Base-by-base conservation (phyloP, 2,888 invertebrate genomes). In the Cyclophora albipunctata region DNA sequence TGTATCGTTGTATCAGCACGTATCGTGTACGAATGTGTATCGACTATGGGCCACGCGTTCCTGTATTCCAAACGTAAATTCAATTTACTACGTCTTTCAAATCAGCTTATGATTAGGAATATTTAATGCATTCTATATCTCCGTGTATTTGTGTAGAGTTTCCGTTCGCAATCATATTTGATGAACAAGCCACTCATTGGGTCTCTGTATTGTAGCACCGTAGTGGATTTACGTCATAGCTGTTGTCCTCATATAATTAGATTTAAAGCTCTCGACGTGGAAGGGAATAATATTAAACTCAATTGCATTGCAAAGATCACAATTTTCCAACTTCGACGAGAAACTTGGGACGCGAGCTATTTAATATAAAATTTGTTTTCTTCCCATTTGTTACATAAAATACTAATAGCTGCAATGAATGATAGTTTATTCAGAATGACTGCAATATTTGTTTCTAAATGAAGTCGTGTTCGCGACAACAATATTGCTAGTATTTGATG, bases 271-370 rank as follows among this genome's bases (percentile, higher is more conserved):
- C 81, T 80, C 80, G 74, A 69, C 81, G 80, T 78, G 70, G 78
- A 77, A 73, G 73, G 73, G 78, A 82, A 84, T 81, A 77, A 82
- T 81, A 83, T 83, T 82, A 81, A 85, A 84, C 78, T 81, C 78
- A 79, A 84, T 84, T 79, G 79, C 81, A 80, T 80, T 78, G 78
- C 81, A 79, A 84, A 82, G 81, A 84, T 85, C 81, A 82, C 78
- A 81, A 78, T 79, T 80, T 81, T 73, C 76, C 69, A 59, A 63
- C 69, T 69, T 67, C 58, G 61, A 61, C 59, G 62, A 66, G 66
- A 67, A 74, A 73, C 64, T 70, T 64, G 56, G 60, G 54, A 59
- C 43, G 55, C 55, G 59, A 58, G 62, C 62, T 62, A 63, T 64
- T 63, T 60, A 53, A 54, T 58, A 61, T 57, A 56, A 54, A 51